A percentile compares a stretch with the other conserved stretches of the same genome.
phyloP scores from a whole-genome alignment of 2,113 vertebrate species.

The Gopherus evgoodei region DNA sequence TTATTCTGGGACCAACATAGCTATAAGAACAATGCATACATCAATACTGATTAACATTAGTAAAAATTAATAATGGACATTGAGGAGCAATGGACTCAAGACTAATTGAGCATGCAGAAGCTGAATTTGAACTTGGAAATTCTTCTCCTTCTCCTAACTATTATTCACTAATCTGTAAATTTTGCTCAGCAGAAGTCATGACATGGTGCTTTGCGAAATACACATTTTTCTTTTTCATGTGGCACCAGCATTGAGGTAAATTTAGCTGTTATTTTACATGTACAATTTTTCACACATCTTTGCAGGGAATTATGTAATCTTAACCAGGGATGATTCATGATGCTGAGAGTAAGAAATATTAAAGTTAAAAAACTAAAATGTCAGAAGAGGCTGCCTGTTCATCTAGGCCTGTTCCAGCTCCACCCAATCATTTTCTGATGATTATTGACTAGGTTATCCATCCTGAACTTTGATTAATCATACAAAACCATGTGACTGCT shows the following conservation, averaged over 20 bases:
- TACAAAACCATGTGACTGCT: rapidly evolving
- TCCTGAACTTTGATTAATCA: neutral
- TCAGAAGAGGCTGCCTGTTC: neutral
- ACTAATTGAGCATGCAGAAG: slow-evolving; percentile 27
- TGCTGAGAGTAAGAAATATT: slow-evolving; percentile 27
- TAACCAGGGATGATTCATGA: slow-evolving; percentile 4
- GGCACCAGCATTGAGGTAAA: neutral
- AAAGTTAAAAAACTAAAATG: slow-evolving; percentile 11
- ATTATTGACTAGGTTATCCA: neutral
- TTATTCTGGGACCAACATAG: neutral
- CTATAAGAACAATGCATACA: neutral
- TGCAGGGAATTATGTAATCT: neutral
- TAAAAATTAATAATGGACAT: slow-evolving; percentile 30
- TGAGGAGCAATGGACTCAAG: neutral
- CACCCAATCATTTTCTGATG: neutral
- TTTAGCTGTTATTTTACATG: neutral
- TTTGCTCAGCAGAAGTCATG: slow-evolving; percentile 30
- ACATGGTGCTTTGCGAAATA: neutral
- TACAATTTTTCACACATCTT: neutral
- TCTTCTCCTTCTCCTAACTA: neutral
- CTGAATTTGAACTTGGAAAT: neutral
- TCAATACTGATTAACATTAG: neutral
- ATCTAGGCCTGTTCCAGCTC: neutral
- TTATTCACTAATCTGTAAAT: slow-evolving; percentile 7
- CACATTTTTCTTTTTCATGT: neutral